phyloP scores from a whole-genome alignment of 2,888 invertebrate genomes.

The Strigamia maritima region DNA sequence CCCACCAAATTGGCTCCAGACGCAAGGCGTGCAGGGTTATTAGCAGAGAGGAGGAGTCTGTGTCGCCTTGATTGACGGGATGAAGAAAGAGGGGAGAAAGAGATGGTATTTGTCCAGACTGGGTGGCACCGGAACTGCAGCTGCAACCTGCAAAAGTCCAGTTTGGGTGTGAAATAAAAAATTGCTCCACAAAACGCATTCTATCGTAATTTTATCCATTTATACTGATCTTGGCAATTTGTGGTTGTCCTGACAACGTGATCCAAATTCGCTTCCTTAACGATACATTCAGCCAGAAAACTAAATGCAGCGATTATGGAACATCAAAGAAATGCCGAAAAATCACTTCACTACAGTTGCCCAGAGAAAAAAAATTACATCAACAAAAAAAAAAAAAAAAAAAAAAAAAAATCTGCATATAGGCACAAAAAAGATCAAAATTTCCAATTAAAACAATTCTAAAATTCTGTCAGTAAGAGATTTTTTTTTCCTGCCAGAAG shows the following conservation, averaged over 20 bases:
- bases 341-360: background rate
- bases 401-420: background rate
- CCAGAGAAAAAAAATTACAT: background rate
- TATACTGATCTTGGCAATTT: background rate
- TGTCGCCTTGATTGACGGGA: background rate
- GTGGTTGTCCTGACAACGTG: background rate
- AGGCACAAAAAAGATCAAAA: no score
- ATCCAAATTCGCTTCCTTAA: background rate
- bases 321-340: background rate
- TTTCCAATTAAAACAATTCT: no score
- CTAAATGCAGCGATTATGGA: background rate
- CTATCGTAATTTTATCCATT: background rate
- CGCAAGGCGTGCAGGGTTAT: slow-evolving; percentile 19
- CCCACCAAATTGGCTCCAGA: slow-evolving; percentile 4
- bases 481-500: background rate
- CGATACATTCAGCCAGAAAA: background rate
- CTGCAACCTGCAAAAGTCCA: background rate
- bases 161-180: background rate
- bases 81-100: background rate
- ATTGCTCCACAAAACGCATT: background rate
- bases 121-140: background rate
- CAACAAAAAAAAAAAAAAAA: background rate
- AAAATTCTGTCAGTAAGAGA: background rate
- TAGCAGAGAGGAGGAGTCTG: background rate
- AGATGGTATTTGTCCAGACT: background rate